These are phyloP conservation scores for Drosophila chauvacae DNA, from an alignment of 1,140 invertebrate species.

Conservation along the genomic window DNA sequence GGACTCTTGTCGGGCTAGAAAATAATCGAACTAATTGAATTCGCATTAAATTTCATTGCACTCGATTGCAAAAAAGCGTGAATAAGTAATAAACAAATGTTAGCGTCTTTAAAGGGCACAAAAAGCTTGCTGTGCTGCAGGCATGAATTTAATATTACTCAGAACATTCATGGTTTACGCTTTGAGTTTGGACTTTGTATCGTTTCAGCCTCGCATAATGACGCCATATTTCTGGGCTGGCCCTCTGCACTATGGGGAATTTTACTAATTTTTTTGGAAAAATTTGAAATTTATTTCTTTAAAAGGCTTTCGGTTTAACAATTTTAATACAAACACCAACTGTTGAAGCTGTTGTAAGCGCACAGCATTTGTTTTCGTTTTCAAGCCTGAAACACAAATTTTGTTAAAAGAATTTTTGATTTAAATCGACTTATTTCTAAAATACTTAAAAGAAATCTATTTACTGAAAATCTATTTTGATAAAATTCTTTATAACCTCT, in stretches of 20 bases:
- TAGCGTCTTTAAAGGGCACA: background rate
- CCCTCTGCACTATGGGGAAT: background rate
- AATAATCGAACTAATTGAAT: slow-evolving; percentile 55
- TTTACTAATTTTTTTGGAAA: background rate
- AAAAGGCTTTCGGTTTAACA: too few relatives aligned
- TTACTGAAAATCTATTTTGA: too few relatives aligned
- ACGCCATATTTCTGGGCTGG: background rate
- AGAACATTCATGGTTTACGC: background rate
- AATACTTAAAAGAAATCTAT: too few relatives aligned
- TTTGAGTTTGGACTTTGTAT: background rate
- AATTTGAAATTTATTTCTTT: background rate
- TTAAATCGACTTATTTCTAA: too few relatives aligned
- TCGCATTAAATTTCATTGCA: slow-evolving; percentile 38
- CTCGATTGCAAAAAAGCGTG: slow-evolving; percentile 5
- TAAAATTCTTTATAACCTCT: background rate
- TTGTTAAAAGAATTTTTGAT: too few relatives aligned
- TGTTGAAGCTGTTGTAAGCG: too few relatives aligned
- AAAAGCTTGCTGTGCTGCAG: background rate
- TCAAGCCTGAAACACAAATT: too few relatives aligned
- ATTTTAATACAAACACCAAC: too few relatives aligned
- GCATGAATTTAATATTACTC: slow-evolving; percentile 24
- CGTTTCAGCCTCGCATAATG: background rate
- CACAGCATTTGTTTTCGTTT: too few relatives aligned
- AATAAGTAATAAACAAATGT: slow-evolving; percentile 20
- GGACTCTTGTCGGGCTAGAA: slow-evolving; percentile 7